Evolutionary conservation across 2,113 vertebrate species (phyloP).

Genomic region (Rattus norvegicus): DNA sequence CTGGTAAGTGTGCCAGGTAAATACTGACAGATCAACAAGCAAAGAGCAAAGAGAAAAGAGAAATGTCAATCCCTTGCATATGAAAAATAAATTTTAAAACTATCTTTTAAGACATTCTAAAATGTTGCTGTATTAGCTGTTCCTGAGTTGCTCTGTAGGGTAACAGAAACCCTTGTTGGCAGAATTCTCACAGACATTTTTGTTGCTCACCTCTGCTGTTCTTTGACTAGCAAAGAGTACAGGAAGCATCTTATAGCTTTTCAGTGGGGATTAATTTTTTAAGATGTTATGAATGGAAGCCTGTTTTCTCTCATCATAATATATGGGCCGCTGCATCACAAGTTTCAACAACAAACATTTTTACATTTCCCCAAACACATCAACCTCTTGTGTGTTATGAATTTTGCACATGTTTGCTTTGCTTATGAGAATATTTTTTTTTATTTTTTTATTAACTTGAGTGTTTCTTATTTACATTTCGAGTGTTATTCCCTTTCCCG

Average conservation of each 20-base stretch:
- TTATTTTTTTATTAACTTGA: no score
- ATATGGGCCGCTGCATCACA: neutral
- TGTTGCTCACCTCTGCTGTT: neutral
- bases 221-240: neutral
- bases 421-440: neutral
- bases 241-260: constrained; percentile 39
- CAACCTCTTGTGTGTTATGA: neutral
- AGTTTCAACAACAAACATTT: constrained; percentile 27
- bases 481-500: no score
- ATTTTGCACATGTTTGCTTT: constrained; percentile 18
- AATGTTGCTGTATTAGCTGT: constrained; percentile 71
- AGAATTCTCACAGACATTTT: constrained; percentile 11
- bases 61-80: constrained; percentile 81
- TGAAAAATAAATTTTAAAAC: constrained; percentile 80
- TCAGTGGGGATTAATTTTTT: constrained; percentile 50
- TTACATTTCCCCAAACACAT: neutral
- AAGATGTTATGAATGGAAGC: constrained; percentile 42
- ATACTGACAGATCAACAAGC: constrained; percentile 62
- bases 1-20: constrained; percentile 57
- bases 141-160: neutral
- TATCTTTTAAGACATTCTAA: constrained; percentile 74
- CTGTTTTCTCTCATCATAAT: constrained; percentile 57
- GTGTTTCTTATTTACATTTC: no score
- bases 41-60: constrained; percentile 73
- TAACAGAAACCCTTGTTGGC: neutral